Evolutionary conservation across 2,888 invertebrate species (phyloP).

Genomic region (Mystacides longicornis): DNA sequence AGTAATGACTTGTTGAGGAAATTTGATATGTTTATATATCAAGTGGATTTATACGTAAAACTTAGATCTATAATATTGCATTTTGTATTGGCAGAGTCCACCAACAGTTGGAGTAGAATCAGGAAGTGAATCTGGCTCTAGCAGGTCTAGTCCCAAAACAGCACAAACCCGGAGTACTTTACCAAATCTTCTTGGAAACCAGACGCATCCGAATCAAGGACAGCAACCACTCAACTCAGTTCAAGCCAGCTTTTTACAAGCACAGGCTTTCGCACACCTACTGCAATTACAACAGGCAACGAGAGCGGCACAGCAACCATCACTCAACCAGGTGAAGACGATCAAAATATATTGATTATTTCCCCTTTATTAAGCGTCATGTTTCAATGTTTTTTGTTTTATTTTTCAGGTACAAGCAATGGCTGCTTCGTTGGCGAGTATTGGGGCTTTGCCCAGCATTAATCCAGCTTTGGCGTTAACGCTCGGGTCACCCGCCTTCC

Average conservation of each 20-base stretch:
- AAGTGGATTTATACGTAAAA: too few relatives aligned
- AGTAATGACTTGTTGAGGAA: too few relatives aligned
- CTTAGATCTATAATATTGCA: too few relatives aligned
- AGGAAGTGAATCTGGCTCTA: constrained; percentile 59
- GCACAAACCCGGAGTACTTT: not conserved
- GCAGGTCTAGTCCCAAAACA: constrained; percentile 49
- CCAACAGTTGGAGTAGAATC: constrained; percentile 40
- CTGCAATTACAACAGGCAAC: constrained; percentile 37
- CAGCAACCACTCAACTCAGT: constrained; percentile 31
- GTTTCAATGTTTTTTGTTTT: not conserved
- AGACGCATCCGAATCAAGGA: constrained; percentile 29
- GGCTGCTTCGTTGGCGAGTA: constrained; percentile 59
- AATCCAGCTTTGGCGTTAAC: constrained; percentile 24
- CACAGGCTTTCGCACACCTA: constrained; percentile 41
- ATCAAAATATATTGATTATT: not conserved
- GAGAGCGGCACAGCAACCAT: constrained; percentile 38
- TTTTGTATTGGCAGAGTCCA: constrained; percentile 62
- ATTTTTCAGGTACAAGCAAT: constrained; percentile 47
- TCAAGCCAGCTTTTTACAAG: constrained; percentile 20
- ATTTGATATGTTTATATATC: too few relatives aligned
- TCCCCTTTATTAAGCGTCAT: not conserved
- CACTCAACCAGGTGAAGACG: constrained; percentile 40
- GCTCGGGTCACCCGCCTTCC: constrained; percentile 27
- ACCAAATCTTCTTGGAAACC: not conserved
- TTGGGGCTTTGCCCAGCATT: constrained; percentile 50